Base-by-base conservation (phyloP, 2,113 vertebrate species). In the Muntiacus muntjak region DNA sequence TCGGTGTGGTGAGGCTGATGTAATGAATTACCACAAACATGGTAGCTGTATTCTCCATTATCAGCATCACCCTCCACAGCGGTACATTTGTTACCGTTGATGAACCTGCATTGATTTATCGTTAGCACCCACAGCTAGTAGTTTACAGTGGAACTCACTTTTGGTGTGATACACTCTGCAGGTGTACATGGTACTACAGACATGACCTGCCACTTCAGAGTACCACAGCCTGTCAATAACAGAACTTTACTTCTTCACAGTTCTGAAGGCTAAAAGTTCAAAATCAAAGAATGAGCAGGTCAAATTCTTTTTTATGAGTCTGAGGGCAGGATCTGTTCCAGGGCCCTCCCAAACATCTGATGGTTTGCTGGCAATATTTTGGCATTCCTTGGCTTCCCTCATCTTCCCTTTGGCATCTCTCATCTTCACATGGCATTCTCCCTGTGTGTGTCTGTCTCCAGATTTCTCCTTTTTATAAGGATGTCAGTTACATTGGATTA, bases 161-260 rank as follows among this genome's bases (percentile, higher is more conserved):
- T 43, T 40, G 23, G 12, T 76, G 36, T 25, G 26, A 23, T 40
- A 43, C 23, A 26, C 71, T 43, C 6, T 43, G 36, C 0, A 0
- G 71, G 23, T 76, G 13, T 76, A 26, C 71, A 76, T 15, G 71
- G 40, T 6, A 15, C 40, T 23, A 76, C 40, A 76, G 71, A 25
- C 12, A 26, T 16, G 60, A 79, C 52, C 78, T 82, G 78, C 58
- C 50, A 3, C 43, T 21, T 28, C 7, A 40, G 6, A 40, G 40
- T 54, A 2, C n/a, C 23, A 0, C 11, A 26, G 1, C 12, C 1
- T 12, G 2, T 47, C 30, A 30, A 4, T 7, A 40, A 28, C 9
- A 85, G 87, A 19, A 8, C 26, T n/a, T 16, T 10, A 12, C 33
- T 45, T 26, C 21, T 36, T 64, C 60, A 4, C 1, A 1, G 43